Evolutionary conservation across 2,113 vertebrate genomes (phyloP), one percentile per base, ranked within the genome.

Genomic region (Larimichthys polyactis): DNA sequence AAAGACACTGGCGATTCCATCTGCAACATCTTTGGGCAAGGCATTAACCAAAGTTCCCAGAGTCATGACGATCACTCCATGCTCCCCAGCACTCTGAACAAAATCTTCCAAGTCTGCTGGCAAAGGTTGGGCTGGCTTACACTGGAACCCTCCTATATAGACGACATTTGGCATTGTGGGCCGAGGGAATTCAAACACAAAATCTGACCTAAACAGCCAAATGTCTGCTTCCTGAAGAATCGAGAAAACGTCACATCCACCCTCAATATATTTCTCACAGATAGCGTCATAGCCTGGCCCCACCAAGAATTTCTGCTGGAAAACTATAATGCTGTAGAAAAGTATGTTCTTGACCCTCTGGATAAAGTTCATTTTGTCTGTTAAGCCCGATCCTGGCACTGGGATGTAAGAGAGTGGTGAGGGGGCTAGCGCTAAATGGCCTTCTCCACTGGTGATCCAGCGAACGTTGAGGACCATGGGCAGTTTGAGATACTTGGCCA

Each of bases 351-450:
- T 87, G 16, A 94, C 55, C 64, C 95, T 91, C 70, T 96, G 91
- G 16, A 81, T 17, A 82, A 96, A 95, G 67, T 16, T 71, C 94
- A 96, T 95, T 69, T 89, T 87, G 71, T 95, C 93, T 3, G 93
- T 93, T 48, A 94, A 51, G 5, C 93, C 92, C 0, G 94, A 93
- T 68, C 94, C 93, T 75, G 89, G 90, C 3, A 90, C 75, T 14
- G 95, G 95, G 49, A 96, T 71, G 5, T 95, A 95, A 24, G 95
- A 95, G 10, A 93, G 64, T 0, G 95, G 95, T 0, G 94, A 94
- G 10, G 95, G 95, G 12, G 94, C 94, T 0, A 93, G 74, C 0
- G 29, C 74, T 48, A 93, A 94, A 22, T 95, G 94, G 1, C 93
- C 94, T 2, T 95, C 94, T 10, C 93, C 92, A 3, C 86, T 89